Conservation (phyloP, 1,140 invertebrate species). For the Caenorhabditis elegans region DNA sequence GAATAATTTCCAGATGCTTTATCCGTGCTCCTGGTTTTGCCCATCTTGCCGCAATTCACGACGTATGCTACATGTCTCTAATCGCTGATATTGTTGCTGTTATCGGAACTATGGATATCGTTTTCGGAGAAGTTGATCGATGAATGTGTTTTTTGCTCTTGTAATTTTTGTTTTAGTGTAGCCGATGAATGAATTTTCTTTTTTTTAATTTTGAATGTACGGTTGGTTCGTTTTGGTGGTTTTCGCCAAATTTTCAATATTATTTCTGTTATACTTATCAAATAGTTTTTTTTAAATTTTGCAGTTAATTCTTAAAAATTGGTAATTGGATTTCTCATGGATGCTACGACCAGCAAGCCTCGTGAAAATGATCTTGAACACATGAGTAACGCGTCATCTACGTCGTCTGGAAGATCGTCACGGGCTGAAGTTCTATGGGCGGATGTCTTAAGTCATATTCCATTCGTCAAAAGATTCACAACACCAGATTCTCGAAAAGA, state of each 20-base stretch:
- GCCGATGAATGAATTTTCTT: neutral
- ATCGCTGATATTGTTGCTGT: constrained; percentile 75
- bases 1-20: constrained; percentile 80
- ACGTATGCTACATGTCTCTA: constrained; percentile 83
- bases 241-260: no score
- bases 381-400: no score
- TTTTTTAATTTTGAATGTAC: no score
- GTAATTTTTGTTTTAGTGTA: neutral
- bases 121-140: constrained; percentile 95
- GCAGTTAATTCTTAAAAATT: no score
- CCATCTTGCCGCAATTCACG: constrained; percentile 62
- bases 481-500: neutral
- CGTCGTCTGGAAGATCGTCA: no score
- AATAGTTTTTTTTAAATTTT: no score
- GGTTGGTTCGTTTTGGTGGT: no score
- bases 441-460: neutral
- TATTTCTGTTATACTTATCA: no score
- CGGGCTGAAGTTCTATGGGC: neutral
- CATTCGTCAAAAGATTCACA: neutral
- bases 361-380: no score
- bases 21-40: constrained; percentile 81
- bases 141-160: constrained; percentile 65
- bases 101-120: constrained; percentile 80
- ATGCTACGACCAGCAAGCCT: no score
- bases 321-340: no score